Percentiles rank a stretch among this genome's conserved stretches.
Conservation (phyloP, 2,888 invertebrate genomes). For the Siphlonurus alternatus region DNA sequence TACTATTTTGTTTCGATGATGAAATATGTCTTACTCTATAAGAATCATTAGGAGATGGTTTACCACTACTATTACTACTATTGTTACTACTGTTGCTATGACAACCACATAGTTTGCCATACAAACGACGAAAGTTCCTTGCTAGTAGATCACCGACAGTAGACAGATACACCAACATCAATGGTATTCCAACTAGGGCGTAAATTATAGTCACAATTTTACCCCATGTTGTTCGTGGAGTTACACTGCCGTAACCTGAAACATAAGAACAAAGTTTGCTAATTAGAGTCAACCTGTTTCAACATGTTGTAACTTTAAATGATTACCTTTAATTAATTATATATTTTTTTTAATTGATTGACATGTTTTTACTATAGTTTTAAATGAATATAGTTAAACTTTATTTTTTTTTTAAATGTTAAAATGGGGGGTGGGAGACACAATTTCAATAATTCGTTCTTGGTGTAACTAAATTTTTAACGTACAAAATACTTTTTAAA, state of each 20-base stretch:
- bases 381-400: too few relatives aligned
- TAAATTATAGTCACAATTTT: conserved; percentile 77
- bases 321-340: too few relatives aligned
- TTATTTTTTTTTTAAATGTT: too few relatives aligned
- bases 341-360: too few relatives aligned
- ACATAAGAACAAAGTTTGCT: conserved; percentile 15
- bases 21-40: neutral
- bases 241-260: conserved; percentile 83
- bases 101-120: conserved; percentile 37
- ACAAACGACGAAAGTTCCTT: conserved; percentile 52
- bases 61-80: neutral
- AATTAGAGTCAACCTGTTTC: too few relatives aligned
- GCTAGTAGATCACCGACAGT: conserved; percentile 72
- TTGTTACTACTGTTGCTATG: conserved; percentile 20
- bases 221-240: conserved; percentile 73
- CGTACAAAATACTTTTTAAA: too few relatives aligned
- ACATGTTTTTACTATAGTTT: too few relatives aligned
- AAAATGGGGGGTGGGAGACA: too few relatives aligned
- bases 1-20: conserved; percentile 6
- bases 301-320: too few relatives aligned
- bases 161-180: conserved; percentile 73
- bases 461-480: too few relatives aligned
- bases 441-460: too few relatives aligned
- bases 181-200: conserved; percentile 70
- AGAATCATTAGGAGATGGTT: conserved; percentile 13